These are phyloP conservation scores for Tiliacea citrago DNA, from an alignment of 2,888 invertebrate genomes.

Conservation along the genomic window DNA sequence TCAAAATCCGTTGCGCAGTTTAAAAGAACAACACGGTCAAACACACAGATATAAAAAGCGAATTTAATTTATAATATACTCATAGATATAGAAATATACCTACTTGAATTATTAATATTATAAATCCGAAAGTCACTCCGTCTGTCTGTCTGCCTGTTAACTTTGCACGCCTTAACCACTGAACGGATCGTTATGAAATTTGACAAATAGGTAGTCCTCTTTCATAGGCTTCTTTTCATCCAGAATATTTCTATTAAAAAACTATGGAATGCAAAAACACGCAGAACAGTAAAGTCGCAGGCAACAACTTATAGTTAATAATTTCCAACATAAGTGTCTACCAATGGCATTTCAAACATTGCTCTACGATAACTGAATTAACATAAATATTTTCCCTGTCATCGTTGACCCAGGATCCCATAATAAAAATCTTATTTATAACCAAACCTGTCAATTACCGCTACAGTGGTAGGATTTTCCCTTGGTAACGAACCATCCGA, in stretches of 20 bases:
- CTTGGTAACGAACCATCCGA: slow-evolving; percentile 14
- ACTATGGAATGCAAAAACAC: too few species aligned
- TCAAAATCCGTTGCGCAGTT: too few species aligned
- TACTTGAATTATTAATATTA: too few species aligned
- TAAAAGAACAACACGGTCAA: too few species aligned
- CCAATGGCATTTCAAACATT: background rate
- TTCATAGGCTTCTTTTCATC: too few species aligned
- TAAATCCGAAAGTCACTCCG: background rate
- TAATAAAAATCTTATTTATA: slow-evolving; percentile 24
- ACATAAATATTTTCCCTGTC: slow-evolving; percentile 4
- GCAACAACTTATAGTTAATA: background rate
- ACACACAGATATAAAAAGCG: too few species aligned
- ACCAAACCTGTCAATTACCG: slow-evolving; percentile 20
- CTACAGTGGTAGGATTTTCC: background rate
- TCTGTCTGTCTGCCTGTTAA: background rate
- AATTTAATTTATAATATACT: too few species aligned
- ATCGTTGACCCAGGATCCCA: background rate
- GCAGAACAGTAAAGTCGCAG: too few species aligned
- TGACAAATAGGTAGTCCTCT: too few species aligned
- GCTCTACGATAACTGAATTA: background rate
- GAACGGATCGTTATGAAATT: background rate
- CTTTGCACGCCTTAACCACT: too few species aligned
- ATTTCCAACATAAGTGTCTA: background rate
- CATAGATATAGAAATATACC: too few species aligned
- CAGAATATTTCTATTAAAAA: too few species aligned